These are phyloP conservation scores for Parnassius apollo DNA, from an alignment of 2,888 invertebrate genomes.

Conservation along the genomic window DNA sequence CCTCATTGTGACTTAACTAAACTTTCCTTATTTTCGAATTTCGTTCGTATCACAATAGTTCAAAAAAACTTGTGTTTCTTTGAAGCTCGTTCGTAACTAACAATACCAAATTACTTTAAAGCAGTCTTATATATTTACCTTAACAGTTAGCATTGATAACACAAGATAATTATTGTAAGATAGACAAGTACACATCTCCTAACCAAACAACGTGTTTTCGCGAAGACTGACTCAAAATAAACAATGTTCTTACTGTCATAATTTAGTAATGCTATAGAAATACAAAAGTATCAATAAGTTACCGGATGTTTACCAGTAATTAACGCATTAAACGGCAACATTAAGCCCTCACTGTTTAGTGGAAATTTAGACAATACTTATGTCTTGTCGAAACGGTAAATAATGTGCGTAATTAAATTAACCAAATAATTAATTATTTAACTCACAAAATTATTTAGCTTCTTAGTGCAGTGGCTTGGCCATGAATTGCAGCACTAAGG, in stretches of 20 bases:
- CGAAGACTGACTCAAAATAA: slow-evolving; percentile 69
- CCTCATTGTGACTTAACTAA: slow-evolving; percentile 61
- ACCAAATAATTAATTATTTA: too few species aligned
- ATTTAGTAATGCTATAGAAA: slow-evolving; percentile 22
- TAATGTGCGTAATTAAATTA: too few species aligned
- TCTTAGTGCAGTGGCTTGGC: too few species aligned
- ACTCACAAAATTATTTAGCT: too few species aligned
- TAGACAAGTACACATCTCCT: slow-evolving; percentile 62
- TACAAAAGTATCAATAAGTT: slow-evolving; percentile 34
- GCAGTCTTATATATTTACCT: slow-evolving; percentile 62
- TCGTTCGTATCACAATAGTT: slow-evolving; percentile 56
- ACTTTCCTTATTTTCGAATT: slow-evolving; percentile 51
- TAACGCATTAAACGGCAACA: slow-evolving; percentile 49
- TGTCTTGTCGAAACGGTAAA: too few species aligned
- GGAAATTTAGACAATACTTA: not conserved
- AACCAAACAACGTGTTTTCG: slow-evolving; percentile 73
- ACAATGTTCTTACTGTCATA: slow-evolving; percentile 37
- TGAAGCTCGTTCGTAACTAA: slow-evolving; percentile 71
- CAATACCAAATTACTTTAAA: slow-evolving; percentile 46
- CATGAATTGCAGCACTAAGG: too few species aligned
- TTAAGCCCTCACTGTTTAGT: slow-evolving; percentile 30
- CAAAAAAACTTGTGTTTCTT: slow-evolving; percentile 55
- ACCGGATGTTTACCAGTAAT: slow-evolving; percentile 56
- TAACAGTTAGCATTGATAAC: slow-evolving; percentile 72
- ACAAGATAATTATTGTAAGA: slow-evolving; percentile 66